phyloP scores from a whole-genome alignment of 1,140 invertebrate species.

The Zaprionus ornatus region DNA sequence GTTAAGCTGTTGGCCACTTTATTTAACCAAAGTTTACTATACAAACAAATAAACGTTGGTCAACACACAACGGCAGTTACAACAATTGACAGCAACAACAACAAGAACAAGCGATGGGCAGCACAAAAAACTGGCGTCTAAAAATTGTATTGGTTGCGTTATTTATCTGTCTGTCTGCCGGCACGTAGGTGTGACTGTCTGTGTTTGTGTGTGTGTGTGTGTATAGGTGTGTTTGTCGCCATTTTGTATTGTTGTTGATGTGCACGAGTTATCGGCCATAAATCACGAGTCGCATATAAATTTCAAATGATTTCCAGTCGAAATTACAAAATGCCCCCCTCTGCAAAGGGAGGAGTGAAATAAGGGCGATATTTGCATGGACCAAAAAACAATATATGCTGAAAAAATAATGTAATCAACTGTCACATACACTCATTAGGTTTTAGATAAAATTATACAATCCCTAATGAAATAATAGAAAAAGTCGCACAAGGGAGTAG shows the following conservation, averaged over 20 bases:
- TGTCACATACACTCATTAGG: too few relatives aligned
- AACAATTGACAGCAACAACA: conserved; percentile 14
- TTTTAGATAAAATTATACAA: too few relatives aligned
- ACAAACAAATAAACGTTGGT: conserved; percentile 78
- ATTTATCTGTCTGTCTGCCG: conserved; percentile 21
- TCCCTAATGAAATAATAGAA: too few relatives aligned
- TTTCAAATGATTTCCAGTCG: conserved; percentile 49
- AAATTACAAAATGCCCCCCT: conserved; percentile 24
- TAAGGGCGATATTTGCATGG: conserved; percentile 28
- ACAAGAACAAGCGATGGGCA: conserved; percentile 23
- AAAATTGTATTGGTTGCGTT: conserved; percentile 25
- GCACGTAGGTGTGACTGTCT: conserved; percentile 3
- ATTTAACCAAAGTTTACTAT: conserved; percentile 82
- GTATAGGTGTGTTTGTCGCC: conserved; percentile 30
- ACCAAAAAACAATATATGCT: conserved; percentile 3
- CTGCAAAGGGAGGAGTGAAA: neutral
- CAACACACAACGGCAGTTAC: conserved; percentile 28
- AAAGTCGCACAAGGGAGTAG: neutral
- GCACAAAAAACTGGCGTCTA: conserved; percentile 33
- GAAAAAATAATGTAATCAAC: neutral
- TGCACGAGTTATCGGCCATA: conserved; percentile 16
- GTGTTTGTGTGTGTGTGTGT: neutral
- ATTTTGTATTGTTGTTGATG: conserved; percentile 34
- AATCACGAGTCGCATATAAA: conserved; percentile 49
- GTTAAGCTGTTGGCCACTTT: conserved; percentile 79